Evolutionary conservation across 2,797 vertebrate genomes (phyloP).

Genomic region (Simalia tracyae): DNA sequence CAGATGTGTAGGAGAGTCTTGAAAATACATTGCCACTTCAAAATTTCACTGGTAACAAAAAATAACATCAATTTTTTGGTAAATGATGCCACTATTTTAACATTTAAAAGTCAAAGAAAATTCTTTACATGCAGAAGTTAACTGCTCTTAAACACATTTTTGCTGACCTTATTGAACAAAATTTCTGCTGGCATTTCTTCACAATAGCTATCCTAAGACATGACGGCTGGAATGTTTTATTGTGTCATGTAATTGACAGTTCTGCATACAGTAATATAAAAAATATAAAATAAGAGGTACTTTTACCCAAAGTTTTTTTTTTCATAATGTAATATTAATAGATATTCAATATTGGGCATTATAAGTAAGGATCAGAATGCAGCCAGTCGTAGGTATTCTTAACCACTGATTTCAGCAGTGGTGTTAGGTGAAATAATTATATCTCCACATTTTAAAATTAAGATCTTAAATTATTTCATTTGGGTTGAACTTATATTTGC

Average conservation of each 20-base stretch:
- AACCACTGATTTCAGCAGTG: neutral
- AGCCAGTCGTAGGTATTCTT: neutral
- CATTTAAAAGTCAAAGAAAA: constrained; percentile 50
- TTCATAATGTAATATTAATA: neutral
- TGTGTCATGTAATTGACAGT: constrained; percentile 47
- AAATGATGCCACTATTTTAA: constrained; percentile 57
- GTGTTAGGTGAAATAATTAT: neutral
- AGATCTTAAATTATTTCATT: neutral
- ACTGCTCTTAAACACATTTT: constrained; percentile 54
- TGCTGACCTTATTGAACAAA: constrained; percentile 63
- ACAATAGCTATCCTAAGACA: constrained; percentile 39
- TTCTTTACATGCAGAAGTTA: constrained; percentile 56
- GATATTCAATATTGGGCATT: neutral
- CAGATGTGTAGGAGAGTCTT: constrained; percentile 55
- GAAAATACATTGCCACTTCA: constrained; percentile 65
- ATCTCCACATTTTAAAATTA: neutral
- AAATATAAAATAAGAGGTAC: constrained; percentile 29
- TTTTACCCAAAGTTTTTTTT: constrained; percentile 20
- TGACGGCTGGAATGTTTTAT: constrained; percentile 40
- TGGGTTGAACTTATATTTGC: neutral
- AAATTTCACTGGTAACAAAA: constrained; percentile 60
- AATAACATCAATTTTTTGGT: constrained; percentile 56
- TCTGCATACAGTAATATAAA: constrained; percentile 23
- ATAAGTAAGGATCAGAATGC: neutral
- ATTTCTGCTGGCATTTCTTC: constrained; percentile 42